phyloP scores from a whole-genome alignment of 2,113 vertebrate species.

The Nipponia nippon region DNA sequence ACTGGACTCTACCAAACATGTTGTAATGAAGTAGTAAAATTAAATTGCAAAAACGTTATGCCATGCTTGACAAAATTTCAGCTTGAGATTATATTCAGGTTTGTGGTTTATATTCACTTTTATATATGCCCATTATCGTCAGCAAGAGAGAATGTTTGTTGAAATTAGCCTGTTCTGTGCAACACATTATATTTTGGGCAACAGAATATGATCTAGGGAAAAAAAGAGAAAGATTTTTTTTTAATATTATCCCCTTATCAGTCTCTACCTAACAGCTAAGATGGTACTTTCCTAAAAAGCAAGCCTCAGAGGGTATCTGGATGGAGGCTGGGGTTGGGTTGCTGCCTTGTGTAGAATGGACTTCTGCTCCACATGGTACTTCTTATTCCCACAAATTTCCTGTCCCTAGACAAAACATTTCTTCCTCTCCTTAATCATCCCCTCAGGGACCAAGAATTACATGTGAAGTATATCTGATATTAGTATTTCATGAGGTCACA shows the following conservation, averaged over 20 bases:
- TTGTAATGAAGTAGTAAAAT: slow-evolving; percentile 42
- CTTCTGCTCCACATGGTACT: background rate
- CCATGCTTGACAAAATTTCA: slow-evolving; percentile 28
- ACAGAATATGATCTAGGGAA: background rate
- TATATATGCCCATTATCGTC: background rate
- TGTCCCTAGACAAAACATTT: background rate
- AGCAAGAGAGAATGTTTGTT: background rate
- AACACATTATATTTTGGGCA: background rate
- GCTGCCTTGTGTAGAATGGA: background rate
- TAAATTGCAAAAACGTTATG: slow-evolving; percentile 31
- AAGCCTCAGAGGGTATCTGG: background rate
- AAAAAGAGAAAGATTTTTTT: background rate
- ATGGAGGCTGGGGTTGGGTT: background rate
- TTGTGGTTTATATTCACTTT: slow-evolving; percentile 13
- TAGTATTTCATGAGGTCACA: background rate
- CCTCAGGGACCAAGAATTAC: background rate
- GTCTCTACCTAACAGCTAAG: background rate
- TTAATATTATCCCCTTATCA: background rate
- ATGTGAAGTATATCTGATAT: background rate
- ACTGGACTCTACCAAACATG: background rate
- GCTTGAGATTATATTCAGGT: background rate
- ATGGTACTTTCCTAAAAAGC: background rate
- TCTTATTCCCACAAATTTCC: background rate
- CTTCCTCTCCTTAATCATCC: background rate
- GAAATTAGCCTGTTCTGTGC: background rate